Conservation (phyloP, 2,888 invertebrate species). For the Caenorhabditis sp. region DNA sequence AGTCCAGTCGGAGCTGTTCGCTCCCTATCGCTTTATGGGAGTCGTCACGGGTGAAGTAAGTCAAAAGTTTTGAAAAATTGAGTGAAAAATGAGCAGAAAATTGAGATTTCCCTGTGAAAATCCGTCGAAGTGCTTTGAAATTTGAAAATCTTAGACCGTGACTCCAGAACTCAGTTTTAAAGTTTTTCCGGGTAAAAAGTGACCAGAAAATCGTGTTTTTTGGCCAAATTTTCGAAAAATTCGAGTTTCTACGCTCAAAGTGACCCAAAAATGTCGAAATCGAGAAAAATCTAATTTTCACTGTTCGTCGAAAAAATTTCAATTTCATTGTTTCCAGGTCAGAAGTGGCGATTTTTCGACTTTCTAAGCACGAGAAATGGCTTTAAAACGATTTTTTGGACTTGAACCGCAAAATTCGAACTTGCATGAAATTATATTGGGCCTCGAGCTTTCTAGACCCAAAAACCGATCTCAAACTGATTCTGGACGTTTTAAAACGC, state of each 20-base stretch:
- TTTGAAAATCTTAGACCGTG: background rate
- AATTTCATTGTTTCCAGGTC: background rate
- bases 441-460: no score
- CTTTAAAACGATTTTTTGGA: no score
- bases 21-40: slow-evolving; percentile 64
- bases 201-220: background rate
- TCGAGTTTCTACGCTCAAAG: background rate
- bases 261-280: background rate
- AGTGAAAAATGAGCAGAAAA: background rate
- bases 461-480: no score
- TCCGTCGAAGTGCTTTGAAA: background rate
- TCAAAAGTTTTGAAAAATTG: background rate
- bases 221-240: background rate
- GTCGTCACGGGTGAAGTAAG: slow-evolving; percentile 59
- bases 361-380: no score
- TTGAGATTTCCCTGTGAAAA: background rate
- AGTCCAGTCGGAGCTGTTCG: slow-evolving; percentile 66
- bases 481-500: no score
- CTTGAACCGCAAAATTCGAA: background rate
- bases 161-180: background rate
- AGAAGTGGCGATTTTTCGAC: background rate
- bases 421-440: no score
- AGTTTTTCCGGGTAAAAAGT: background rate
- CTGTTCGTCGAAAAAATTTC: background rate
- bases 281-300: no score